phyloP scores from a whole-genome alignment of 2,113 vertebrate species.

The Rhynchomys soricoides region DNA sequence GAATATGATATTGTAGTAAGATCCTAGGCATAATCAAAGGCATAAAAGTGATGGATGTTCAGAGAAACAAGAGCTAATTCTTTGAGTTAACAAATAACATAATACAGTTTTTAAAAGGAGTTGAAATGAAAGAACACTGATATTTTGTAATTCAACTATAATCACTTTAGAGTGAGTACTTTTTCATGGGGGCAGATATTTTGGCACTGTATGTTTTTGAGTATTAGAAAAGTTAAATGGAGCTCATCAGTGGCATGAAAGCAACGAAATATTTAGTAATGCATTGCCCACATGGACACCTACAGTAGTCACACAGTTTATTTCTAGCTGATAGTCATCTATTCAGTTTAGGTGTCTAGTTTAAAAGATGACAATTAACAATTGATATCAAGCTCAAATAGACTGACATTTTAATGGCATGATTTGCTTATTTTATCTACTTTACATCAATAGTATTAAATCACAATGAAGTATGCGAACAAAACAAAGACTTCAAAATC shows the following conservation, averaged over 20 bases:
- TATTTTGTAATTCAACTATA: not conserved
- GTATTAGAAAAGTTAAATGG: not conserved
- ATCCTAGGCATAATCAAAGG: not conserved
- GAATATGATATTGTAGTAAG: not conserved
- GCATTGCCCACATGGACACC: slow-evolving; percentile 60
- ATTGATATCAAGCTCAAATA: slow-evolving; percentile 87
- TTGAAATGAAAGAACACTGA: not conserved
- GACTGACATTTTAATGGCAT: slow-evolving; percentile 75
- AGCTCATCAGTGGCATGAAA: slow-evolving; percentile 53
- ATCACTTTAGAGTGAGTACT: not conserved
- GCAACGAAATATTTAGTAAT: slow-evolving; percentile 84
- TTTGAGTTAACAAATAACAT: not conserved
- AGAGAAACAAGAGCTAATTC: not conserved
- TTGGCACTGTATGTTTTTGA: not conserved
- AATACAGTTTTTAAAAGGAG: not conserved
- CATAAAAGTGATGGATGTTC: not conserved
- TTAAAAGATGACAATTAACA: slow-evolving; percentile 89
- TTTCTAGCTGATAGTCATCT: slow-evolving; percentile 82
- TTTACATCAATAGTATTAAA: slow-evolving; percentile 75
- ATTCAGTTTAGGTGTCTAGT: slow-evolving; percentile 86
- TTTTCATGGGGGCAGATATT: not conserved
- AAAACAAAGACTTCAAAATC: not conserved
- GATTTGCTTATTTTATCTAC: slow-evolving; percentile 73
- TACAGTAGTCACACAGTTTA: slow-evolving; percentile 84
- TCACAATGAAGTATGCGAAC: slow-evolving; percentile 77